A percentile compares a stretch with the other conserved stretches of the same genome.
Conservation (phyloP, 2,113 vertebrate species). For the Castor canadensis region DNA sequence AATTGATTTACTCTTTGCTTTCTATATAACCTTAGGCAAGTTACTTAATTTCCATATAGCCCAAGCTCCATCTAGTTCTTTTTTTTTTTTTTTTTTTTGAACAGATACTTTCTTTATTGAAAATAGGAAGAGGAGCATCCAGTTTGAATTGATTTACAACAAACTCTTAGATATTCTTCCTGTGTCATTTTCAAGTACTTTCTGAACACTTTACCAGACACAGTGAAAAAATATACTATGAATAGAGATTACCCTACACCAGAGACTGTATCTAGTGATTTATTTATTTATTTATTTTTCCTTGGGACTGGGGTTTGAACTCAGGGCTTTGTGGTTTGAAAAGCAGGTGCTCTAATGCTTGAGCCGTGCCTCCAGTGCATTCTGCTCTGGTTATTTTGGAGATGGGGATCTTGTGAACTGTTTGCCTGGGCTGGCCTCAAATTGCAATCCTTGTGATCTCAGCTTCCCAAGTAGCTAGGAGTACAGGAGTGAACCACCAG, state of each 20-base stretch:
- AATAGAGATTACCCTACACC: not conserved
- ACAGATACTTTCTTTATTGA: not conserved
- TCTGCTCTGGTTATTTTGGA: too few relatives aligned
- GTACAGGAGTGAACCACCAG: too few relatives aligned
- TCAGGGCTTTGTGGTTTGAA: too few relatives aligned
- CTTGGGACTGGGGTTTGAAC: too few relatives aligned
- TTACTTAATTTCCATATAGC: not conserved
- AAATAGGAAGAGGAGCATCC: not conserved
- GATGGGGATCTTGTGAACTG: too few relatives aligned
- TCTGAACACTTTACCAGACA: not conserved
- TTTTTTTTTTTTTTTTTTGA: not conserved
- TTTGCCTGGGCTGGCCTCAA: too few relatives aligned
- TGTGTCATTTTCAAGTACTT: conserved; percentile 7
- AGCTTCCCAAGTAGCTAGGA: too few relatives aligned
- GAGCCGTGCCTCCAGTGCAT: too few relatives aligned
- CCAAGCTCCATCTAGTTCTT: not conserved
- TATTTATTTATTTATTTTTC: too few relatives aligned
- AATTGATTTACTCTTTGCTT: not conserved
- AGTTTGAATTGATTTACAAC: conserved; percentile 4
- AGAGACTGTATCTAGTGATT: not conserved
- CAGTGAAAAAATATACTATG: not conserved
- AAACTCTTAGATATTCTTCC: not conserved
- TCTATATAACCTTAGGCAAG: not conserved
- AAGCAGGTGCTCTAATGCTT: too few relatives aligned
- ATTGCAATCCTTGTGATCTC: too few relatives aligned